Conservation (phyloP, 1,140 invertebrate genomes). For the Cotesia vestalis region DNA sequence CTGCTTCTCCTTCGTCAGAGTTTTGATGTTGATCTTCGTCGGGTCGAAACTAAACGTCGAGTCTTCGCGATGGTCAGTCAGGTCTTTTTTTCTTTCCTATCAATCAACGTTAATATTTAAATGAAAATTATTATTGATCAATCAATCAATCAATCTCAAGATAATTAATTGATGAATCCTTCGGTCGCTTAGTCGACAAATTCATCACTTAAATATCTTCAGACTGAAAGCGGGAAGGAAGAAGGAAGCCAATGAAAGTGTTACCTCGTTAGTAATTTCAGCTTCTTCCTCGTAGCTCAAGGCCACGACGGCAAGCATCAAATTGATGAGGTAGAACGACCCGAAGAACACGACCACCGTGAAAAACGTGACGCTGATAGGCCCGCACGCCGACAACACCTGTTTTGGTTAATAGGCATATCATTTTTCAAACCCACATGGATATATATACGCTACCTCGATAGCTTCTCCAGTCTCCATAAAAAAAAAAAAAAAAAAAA, state of each 20-base stretch:
- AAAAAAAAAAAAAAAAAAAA: too few species aligned
- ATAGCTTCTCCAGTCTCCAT: not conserved
- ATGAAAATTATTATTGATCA: not conserved
- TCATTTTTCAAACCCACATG: conserved; percentile 31
- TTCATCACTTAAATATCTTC: too few species aligned
- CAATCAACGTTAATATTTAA: conserved; percentile 2
- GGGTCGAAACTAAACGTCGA: conserved; percentile 92
- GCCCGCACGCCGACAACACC: conserved; percentile 88
- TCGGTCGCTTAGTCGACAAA: too few species aligned
- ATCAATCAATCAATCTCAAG: not conserved
- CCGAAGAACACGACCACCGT: conserved; percentile 93
- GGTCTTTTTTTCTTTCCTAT: conserved; percentile 83
- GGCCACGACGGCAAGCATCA: conserved; percentile 92
- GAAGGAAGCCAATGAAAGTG: conserved; percentile 18
- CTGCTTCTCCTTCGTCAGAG: conserved; percentile 80
- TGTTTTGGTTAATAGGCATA: conserved; percentile 56
- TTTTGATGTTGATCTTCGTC: conserved; percentile 81
- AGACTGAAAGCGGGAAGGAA: not conserved
- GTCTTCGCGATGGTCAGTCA: conserved; percentile 88
- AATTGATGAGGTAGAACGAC: conserved; percentile 91
- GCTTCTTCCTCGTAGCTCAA: conserved; percentile 93
- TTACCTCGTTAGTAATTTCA: conserved; percentile 88
- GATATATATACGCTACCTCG: not conserved
- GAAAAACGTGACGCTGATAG: conserved; percentile 90
- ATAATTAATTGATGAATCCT: not conserved